These are phyloP conservation scores for rabbit (Oryctolagus cuniculus) DNA, from an alignment of 2,113 vertebrate genomes.

Conservation along the genomic window mOryCun1.1 NC_091436.1:45262001-45262500, in stretches of 20 bases:
- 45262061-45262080: background rate
- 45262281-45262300: background rate
- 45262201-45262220: background rate
- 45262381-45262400: background rate
- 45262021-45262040: background rate
- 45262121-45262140: background rate
- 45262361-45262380: background rate
- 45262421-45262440: background rate
- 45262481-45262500: background rate
- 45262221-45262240: background rate
- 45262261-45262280: background rate
- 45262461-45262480: background rate
- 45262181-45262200: background rate
- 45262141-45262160: background rate
- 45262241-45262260: slow-evolving; percentile 1
- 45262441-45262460: background rate
- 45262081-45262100: background rate
- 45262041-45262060: background rate
- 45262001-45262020: background rate
- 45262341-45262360: background rate
- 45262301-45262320: background rate
- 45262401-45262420: background rate
- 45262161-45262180: background rate
- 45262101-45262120: background rate
- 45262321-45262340: background rate